A percentile compares a stretch with the other conserved stretches of the same genome.
Evolutionary conservation across 1,140 invertebrate species (phyloP).

Genomic region (Drosophila leontia): DNA sequence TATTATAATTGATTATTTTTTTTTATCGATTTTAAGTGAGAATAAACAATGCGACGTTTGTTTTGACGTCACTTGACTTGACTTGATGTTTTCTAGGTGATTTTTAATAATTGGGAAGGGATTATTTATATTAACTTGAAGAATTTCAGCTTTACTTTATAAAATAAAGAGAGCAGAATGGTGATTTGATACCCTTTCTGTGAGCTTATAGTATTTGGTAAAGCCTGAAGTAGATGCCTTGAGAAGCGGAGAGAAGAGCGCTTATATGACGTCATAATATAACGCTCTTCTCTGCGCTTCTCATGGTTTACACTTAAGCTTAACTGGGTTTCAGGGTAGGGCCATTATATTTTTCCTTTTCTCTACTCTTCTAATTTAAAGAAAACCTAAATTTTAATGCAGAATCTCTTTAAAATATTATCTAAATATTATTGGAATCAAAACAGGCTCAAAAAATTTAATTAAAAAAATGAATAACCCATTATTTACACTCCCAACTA

Average conservation of each 20-base stretch:
- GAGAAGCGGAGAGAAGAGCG: too few relatives aligned
- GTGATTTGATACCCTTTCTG: background rate
- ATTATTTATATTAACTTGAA: background rate
- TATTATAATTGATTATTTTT: slow-evolving; percentile 40
- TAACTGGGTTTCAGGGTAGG: background rate
- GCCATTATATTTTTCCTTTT: background rate
- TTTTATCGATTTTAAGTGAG: slow-evolving; percentile 44
- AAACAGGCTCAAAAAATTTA: slow-evolving; percentile 22
- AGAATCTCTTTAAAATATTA: background rate
- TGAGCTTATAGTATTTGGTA: background rate
- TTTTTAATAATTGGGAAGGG: background rate
- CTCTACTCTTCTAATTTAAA: background rate
- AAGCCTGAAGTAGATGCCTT: background rate
- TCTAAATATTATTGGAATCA: slow-evolving; percentile 5
- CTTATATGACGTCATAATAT: background rate
- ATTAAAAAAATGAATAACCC: background rate
- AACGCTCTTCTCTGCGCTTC: background rate
- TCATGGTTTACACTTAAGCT: background rate
- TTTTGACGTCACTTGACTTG: slow-evolving; percentile 43
- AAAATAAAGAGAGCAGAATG: background rate
- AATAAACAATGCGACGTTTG: slow-evolving; percentile 46
- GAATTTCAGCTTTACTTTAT: background rate
- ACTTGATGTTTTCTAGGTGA: background rate
- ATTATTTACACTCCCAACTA: background rate
- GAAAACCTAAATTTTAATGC: background rate